Percentiles rank a stretch among this genome's conserved stretches.
Conservation (phyloP, 1,140 invertebrate species). For the Habropoda laboriosa region DNA sequence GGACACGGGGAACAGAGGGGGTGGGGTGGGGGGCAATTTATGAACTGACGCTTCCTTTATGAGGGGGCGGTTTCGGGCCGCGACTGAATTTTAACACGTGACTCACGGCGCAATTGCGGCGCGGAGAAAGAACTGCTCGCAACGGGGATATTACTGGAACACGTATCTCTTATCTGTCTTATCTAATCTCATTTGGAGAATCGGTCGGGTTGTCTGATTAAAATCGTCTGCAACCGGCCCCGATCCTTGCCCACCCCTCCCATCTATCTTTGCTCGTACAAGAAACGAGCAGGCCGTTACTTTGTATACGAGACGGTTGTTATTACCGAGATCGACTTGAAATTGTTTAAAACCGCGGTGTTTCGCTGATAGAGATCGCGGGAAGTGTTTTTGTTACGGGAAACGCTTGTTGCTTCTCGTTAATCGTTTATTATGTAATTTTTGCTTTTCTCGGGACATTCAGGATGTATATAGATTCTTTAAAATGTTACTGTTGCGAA, state of each 20-base stretch:
- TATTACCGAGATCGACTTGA: constrained; percentile 16
- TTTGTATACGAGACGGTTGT: constrained; percentile 14
- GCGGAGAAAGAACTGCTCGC: constrained; percentile 12
- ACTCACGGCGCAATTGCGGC: constrained; percentile 68
- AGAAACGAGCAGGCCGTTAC: constrained; percentile 17
- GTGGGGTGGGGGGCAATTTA: constrained; percentile 76
- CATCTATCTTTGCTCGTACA: not conserved
- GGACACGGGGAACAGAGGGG: constrained; percentile 14
- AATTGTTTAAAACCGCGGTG: constrained; percentile 21
- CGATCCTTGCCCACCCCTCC: not conserved
- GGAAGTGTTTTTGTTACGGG: not conserved
- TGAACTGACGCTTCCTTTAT: constrained; percentile 80
- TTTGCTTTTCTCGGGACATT: not conserved
- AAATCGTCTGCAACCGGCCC: constrained; percentile 23
- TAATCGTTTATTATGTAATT: not conserved
- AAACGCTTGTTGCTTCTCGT: not conserved
- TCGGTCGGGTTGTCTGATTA: constrained; percentile 26
- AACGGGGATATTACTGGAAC: constrained; percentile 21
- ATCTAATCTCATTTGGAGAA: constrained; percentile 46
- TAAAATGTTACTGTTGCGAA: no score
- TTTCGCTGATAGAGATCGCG: not conserved
- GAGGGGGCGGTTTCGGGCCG: constrained; percentile 71
- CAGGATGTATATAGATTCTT: no score
- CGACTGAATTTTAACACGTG: constrained; percentile 79
- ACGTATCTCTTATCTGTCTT: constrained; percentile 37